phyloP scores from a whole-genome alignment of 1,140 invertebrate genomes.

The Phenacoccus solenopsis region DNA sequence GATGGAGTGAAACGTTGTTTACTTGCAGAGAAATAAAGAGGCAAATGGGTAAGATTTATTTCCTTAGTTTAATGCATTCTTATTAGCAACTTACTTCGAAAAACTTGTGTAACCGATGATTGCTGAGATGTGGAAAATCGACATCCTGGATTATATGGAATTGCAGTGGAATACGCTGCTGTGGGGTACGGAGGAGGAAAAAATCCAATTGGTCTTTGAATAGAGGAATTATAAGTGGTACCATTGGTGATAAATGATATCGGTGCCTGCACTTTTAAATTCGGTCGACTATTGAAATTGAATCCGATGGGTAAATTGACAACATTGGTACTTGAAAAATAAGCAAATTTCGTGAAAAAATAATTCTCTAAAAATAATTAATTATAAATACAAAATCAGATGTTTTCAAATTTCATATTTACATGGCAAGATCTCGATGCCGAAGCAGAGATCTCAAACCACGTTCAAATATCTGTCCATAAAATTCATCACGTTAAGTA shows the following conservation, averaged over 20 bases:
- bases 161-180: neutral
- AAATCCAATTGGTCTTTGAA: neutral
- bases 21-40: no score
- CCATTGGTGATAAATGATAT: neutral
- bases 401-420: neutral
- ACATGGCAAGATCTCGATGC: neutral
- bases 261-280: neutral
- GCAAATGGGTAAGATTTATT: neutral
- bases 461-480: conserved; percentile 24
- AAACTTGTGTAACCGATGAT: neutral
- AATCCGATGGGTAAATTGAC: neutral
- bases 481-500: conserved; percentile 22
- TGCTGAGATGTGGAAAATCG: neutral
- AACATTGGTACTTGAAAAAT: neutral
- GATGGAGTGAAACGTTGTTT: neutral
- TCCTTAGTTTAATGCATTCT: neutral
- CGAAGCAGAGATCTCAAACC: conserved; percentile 20
- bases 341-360: no score
- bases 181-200: neutral
- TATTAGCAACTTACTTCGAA: neutral
- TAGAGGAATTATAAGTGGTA: neutral
- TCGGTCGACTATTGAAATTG: neutral
- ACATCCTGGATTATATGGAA: neutral
- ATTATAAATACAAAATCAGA: neutral
- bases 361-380: neutral